These are phyloP conservation scores for Sparidentex hasta DNA, from an alignment of 2,797 vertebrate species.

Conservation along the genomic window DNA sequence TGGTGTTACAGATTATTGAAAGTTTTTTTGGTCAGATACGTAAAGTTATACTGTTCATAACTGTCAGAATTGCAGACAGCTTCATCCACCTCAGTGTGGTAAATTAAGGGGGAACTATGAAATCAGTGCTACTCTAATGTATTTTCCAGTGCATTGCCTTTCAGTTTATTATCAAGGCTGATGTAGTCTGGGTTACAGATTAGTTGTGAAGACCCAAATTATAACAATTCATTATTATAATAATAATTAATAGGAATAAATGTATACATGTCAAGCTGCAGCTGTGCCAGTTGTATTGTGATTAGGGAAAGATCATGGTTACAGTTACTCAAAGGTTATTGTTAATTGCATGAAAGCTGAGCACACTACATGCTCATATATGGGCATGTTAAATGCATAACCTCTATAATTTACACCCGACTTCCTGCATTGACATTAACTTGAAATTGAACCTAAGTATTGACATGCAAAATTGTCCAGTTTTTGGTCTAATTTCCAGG, in stretches of 20 bases:
- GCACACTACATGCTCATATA: background rate
- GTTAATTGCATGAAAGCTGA: background rate
- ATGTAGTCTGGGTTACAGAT: background rate
- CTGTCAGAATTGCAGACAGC: slow-evolving; percentile 2
- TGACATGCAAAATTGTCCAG: background rate
- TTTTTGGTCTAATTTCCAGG: background rate
- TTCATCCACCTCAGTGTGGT: background rate
- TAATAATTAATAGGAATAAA: background rate
- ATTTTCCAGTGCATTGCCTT: slow-evolving; percentile 16
- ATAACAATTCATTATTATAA: too few species aligned
- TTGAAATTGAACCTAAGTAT: background rate
- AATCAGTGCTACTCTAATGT: background rate
- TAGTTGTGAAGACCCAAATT: background rate
- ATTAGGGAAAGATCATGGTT: background rate
- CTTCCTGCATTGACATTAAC: background rate
- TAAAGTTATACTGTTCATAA: slow-evolving; percentile 22
- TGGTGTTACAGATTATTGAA: slow-evolving; percentile 2
- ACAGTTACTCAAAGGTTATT: background rate
- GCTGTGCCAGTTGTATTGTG: too few species aligned
- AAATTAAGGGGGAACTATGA: background rate
- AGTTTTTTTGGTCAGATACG: background rate
- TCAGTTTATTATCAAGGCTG: slow-evolving; percentile 4
- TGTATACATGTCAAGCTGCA: too few species aligned
- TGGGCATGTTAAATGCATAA: background rate
- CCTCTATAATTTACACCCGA: background rate